Conservation (phyloP, 2,113 vertebrate genomes). For the Agelaius tricolor region DNA sequence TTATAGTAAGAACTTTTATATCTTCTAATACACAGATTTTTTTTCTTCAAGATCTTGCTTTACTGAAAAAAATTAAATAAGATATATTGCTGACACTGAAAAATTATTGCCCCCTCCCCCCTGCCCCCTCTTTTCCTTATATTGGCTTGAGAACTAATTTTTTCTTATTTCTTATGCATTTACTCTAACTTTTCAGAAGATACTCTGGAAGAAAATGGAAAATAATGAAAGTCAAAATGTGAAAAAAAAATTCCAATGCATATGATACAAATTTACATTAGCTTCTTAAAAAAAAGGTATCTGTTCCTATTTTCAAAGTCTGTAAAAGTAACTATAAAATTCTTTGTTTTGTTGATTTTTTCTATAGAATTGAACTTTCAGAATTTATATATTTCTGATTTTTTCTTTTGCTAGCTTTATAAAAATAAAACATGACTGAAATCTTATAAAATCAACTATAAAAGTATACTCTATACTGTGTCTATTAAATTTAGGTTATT, state of each 20-base stretch:
- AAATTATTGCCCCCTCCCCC: rapidly evolving
- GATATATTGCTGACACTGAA: not conserved
- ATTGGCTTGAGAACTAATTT: not conserved
- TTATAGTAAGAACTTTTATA: not conserved
- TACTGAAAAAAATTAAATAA: not conserved
- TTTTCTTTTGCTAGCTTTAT: not conserved
- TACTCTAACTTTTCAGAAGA: not conserved
- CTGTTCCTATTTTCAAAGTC: not conserved
- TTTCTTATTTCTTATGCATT: not conserved
- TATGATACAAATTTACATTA: not conserved
- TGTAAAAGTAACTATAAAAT: not conserved
- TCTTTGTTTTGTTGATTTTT: not conserved
- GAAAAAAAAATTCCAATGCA: not conserved
- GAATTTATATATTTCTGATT: not conserved
- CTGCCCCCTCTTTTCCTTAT: rapidly evolving
- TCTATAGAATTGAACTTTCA: not conserved
- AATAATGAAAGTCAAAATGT: not conserved
- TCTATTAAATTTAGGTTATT: not conserved
- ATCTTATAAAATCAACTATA: not conserved
- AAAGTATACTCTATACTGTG: not conserved
- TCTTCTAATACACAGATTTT: not conserved
- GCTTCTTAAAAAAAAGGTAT: not conserved
- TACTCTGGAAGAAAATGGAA: not conserved
- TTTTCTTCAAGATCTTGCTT: not conserved
- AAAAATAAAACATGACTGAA: not conserved